Evolutionary conservation across 2,797 vertebrate species (phyloP), one percentile per base, ranked within the genome.

Genomic region (Eospalax fontanierii): DNA sequence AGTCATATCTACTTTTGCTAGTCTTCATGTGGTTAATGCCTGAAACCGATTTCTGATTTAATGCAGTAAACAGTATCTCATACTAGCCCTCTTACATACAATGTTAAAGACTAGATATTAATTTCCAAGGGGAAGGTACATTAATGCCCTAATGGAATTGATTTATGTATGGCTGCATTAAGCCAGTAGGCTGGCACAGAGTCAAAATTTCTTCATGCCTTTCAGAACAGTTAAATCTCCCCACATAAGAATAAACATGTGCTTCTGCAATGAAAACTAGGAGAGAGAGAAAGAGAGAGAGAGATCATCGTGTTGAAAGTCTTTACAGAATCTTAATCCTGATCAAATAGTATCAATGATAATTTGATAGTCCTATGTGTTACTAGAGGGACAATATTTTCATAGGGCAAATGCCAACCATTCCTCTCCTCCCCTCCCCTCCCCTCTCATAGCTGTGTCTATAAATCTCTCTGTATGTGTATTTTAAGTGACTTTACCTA

Each of bases 161-260:
- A 96, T 88, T 94, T 93, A 79, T 78, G 59, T 40, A 71, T 79
- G 73, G 22, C 78, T 91, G 28, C 73, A 92, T 81, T 80, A 81
- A 93, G 68, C 68, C 74, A 82, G 63, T 15, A 73, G 46, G n/a
- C 75, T 96, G 92, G 81, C 78, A 85, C 12, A 50, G 38, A 86
- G 22, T 92, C 89, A 90, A 35, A 79, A 80, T 93, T 90, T 82
- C 35, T 95, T 92, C 84, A 92, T 86, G 79, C 50, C 40, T 92
- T 79, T 92, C 86, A 87, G 59, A 89, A 89, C 66, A 87, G 59
- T 89, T 88, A 90, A 33, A 94, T 33, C 4, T 87, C 89, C n/a
- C 40, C 85, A 46, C 11, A 93, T 16, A 54, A 38, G 28, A 88
- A 70, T 73, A 50, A 96, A 35, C 21, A n/a, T 7, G 79, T 54